Conservation (phyloP, 2,113 vertebrate genomes). For the Pachypanchax playfairii region DNA sequence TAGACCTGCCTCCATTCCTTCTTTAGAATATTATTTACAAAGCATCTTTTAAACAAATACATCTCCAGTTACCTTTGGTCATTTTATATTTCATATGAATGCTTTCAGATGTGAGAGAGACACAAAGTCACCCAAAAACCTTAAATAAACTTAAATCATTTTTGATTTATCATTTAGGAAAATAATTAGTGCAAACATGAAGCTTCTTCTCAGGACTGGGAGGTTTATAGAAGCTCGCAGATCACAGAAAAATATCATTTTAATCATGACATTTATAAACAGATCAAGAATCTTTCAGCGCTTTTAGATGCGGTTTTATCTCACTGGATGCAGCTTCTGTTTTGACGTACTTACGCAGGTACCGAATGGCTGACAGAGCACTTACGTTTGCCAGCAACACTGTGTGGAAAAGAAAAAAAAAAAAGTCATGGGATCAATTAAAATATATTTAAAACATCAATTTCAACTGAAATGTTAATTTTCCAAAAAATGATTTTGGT, state of each 20-base stretch:
- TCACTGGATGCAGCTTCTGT: conserved; percentile 47
- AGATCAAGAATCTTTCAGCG: conserved; percentile 16
- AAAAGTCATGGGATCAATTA: conserved; percentile 3
- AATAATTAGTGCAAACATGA: conserved; percentile 20
- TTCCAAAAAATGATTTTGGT: not conserved
- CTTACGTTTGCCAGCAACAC: conserved; percentile 92
- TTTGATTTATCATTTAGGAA: no score
- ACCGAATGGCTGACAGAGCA: conserved; percentile 90
- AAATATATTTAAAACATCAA: not conserved
- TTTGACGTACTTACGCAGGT: conserved; percentile 83
- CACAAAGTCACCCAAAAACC: not conserved
- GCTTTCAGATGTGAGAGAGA: not conserved
- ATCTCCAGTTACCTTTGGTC: conserved; percentile 42
- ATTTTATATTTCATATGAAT: conserved; percentile 10
- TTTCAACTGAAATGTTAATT: not conserved
- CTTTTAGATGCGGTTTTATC: conserved; percentile 21
- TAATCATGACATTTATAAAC: not conserved
- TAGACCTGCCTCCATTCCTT: conserved; percentile 3
- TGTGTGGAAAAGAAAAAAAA: conserved; percentile 62
- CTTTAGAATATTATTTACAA: conserved; percentile 18
- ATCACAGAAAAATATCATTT: not conserved
- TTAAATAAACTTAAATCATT: no score
- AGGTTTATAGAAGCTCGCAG: not conserved
- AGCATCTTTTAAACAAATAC: conserved; percentile 4
- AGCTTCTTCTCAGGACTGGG: not conserved